Evolutionary conservation across 2,888 invertebrate genomes (phyloP).

Genomic region (Rhorus exstirpatorius): DNA sequence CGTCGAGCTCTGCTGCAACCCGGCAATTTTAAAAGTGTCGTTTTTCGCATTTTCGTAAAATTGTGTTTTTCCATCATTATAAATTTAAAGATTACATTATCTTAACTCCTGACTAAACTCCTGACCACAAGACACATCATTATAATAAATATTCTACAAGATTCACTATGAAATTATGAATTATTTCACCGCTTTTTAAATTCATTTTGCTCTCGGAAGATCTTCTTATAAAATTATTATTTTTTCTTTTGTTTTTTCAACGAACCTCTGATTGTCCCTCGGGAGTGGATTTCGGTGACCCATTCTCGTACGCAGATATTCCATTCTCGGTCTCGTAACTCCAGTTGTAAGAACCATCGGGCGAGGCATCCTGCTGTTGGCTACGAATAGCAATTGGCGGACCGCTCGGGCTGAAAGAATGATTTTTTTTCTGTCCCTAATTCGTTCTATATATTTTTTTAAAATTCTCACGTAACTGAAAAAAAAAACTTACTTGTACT

Average conservation of each 20-base stretch:
- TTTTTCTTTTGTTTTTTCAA: constrained; percentile 13
- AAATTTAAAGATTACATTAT: too few species aligned
- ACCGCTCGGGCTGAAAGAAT: constrained; percentile 72
- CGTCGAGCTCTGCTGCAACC: too few species aligned
- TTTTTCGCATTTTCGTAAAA: too few species aligned
- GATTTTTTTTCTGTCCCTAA: background rate
- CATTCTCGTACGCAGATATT: constrained; percentile 82
- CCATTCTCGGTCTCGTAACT: constrained; percentile 85
- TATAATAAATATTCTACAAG: too few species aligned
- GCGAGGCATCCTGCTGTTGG: constrained; percentile 79
- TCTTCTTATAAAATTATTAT: background rate
- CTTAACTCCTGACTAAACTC: too few species aligned
- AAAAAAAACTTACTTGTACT: constrained; percentile 75
- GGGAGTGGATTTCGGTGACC: constrained; percentile 78
- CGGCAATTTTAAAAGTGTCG: too few species aligned
- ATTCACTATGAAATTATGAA: too few species aligned
- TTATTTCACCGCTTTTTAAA: too few species aligned
- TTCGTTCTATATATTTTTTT: background rate
- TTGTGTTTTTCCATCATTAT: too few species aligned
- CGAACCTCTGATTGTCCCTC: constrained; percentile 80
- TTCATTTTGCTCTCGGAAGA: background rate
- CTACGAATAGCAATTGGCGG: constrained; percentile 80
- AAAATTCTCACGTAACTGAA: background rate
- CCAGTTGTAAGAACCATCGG: constrained; percentile 82
- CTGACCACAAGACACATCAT: too few species aligned